Percentiles rank a stretch among this genome's conserved stretches.
Evolutionary conservation across 2,113 vertebrate species (phyloP).

Genomic region (Actenoides hombroni): DNA sequence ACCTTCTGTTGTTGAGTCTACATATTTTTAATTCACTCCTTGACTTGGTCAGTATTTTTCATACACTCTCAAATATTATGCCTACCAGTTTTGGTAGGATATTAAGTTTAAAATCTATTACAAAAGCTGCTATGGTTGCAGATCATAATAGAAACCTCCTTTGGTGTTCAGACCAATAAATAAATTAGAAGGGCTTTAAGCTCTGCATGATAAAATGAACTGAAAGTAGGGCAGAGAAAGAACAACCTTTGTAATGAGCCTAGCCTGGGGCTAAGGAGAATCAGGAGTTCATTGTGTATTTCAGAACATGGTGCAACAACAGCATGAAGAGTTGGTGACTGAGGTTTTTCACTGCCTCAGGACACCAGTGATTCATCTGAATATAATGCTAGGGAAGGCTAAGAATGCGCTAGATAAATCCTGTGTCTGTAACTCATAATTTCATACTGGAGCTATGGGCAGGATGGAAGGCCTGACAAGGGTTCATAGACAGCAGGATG

Average conservation of each 20-base stretch:
- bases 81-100: constrained; percentile 15
- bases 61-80: neutral
- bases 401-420: constrained; percentile 64
- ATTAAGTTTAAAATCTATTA: constrained; percentile 54
- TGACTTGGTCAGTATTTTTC: constrained; percentile 31
- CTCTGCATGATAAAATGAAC: constrained; percentile 66
- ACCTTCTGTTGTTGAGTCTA: neutral
- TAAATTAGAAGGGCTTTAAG: constrained; percentile 70
- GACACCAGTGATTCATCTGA: constrained; percentile 55
- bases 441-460: constrained; percentile 17
- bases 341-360: constrained; percentile 65
- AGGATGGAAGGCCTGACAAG: constrained; percentile 30
- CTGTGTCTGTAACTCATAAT: constrained; percentile 25
- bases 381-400: constrained; percentile 60
- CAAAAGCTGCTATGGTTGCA: constrained; percentile 40
- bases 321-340: constrained; percentile 61
- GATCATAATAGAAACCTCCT: constrained; percentile 63
- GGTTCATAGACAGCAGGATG: neutral
- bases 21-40: neutral
- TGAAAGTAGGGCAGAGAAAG: constrained; percentile 67
- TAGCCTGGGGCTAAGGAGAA: constrained; percentile 62
- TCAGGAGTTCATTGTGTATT: constrained; percentile 69
- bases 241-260: constrained; percentile 67
- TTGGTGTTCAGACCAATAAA: constrained; percentile 72
- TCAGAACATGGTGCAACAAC: constrained; percentile 49